Percentiles rank a stretch among this genome's conserved stretches.
phyloP scores from a whole-genome alignment of 53 echinoderm and acorn worm species.

The Echinometra lucunter region DNA sequence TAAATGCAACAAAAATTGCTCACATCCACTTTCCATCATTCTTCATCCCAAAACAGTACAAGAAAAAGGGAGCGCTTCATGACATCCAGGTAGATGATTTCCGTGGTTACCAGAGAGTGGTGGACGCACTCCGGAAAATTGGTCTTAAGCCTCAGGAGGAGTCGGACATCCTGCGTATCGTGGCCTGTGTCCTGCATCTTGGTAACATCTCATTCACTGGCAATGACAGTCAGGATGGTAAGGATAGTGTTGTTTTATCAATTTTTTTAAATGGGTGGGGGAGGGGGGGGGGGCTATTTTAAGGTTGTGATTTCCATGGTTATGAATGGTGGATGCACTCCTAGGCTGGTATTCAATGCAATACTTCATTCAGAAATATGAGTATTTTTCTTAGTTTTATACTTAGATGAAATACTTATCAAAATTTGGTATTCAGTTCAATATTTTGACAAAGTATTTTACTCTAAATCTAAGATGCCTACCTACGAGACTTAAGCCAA shows the following conservation, averaged over 20 bases:
- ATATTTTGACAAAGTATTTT: no score
- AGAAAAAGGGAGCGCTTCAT: slow-evolving; percentile 86
- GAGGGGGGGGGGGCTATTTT: no score
- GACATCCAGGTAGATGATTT: slow-evolving; percentile 96
- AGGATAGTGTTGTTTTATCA: not conserved
- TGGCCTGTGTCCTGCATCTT: slow-evolving; percentile 91
- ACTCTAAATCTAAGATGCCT: no score
- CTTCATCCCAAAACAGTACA: slow-evolving; percentile 74
- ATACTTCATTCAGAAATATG: no score
- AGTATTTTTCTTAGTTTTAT: no score
- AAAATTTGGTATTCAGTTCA: no score
- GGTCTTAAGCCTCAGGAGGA: slow-evolving; percentile 89
- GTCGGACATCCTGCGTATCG: slow-evolving; percentile 88
- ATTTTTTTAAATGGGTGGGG: no score
- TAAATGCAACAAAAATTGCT: not conserved
- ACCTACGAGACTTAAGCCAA: no score
- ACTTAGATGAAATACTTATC: no score
- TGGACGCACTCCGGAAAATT: slow-evolving; percentile 90
- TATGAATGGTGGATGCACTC: no score
- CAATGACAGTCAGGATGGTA: slow-evolving; percentile 90
- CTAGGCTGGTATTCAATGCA: no score
- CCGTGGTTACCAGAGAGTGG: slow-evolving; percentile 81
- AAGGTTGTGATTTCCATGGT: no score
- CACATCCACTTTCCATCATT: not conserved
- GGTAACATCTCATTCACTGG: slow-evolving; percentile 85